Evolutionary conservation across 2,888 invertebrate species (phyloP), one percentile per base, ranked within the genome.

Genomic region (Alentia gelatinosa): DNA sequence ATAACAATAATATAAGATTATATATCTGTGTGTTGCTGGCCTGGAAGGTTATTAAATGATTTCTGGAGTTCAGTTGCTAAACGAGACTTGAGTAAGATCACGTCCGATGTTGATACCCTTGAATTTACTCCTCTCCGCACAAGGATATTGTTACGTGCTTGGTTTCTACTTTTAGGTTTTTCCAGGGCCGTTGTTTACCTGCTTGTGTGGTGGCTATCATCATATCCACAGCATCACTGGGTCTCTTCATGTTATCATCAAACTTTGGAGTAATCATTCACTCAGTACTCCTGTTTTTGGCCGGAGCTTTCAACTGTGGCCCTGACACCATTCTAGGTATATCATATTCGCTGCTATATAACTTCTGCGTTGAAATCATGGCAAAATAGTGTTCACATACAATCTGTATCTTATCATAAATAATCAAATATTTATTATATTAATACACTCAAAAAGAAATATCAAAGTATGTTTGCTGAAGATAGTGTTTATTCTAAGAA

Each of bases 291-390:
- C 94, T 96, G 94, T 93, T 96, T 33, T 89, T 96, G 37, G 96
- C 96, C 68, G 96, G 96, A 5, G 95, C 95, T 19, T 96, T 96
- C 89, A 96, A 96, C 92, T 96, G 96, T 93, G 96, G 96, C 0
- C 96, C 96, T 0, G 96, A 96, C 93, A 94, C 96, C 15, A 94
- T 96, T 37, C 94, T 96, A 30, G 95, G 95, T 95, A 92, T 93
- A 91, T 56, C 56, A n/a, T n/a, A n/a, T 56, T 7, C 19, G 19
- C 47, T 47, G 19, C 47, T 19, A 19, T 47, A 47, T 12, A 47
- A 47, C 9, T 12, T 12, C 7, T 47, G 47, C 19, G 7, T 12
- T 47, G 19, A 47, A 19, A 7, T 47, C 19, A 12, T 47, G 47
- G 19, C 9, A 19, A n/a, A n/a, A n/a, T n/a, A n/a, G n/a, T n/a